phyloP scores from a whole-genome alignment of 2,888 invertebrate species.

The Steromphala cineraria region DNA sequence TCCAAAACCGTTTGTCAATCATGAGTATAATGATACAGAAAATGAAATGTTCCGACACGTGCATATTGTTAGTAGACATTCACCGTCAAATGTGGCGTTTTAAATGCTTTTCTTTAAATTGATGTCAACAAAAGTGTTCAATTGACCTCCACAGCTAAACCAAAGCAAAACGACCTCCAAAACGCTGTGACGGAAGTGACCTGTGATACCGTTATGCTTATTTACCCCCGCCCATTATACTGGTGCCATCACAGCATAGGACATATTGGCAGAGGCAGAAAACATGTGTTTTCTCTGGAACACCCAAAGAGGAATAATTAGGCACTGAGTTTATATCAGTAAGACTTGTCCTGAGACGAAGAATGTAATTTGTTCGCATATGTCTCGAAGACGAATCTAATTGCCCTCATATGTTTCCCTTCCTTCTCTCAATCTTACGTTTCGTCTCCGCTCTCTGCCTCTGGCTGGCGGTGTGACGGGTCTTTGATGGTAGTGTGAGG shows the following conservation, averaged over 20 bases:
- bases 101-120: too few species aligned
- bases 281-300: slow-evolving; percentile 3
- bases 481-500: background rate
- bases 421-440: background rate
- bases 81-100: too few species aligned
- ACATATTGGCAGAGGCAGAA: background rate
- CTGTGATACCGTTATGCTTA: background rate
- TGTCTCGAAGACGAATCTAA: background rate
- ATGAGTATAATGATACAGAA: too few species aligned
- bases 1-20: too few species aligned
- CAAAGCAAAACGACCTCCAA: background rate
- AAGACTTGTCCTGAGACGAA: background rate
- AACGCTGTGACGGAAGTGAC: background rate
- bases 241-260: background rate
- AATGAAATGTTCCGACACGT: too few species aligned
- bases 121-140: too few species aligned
- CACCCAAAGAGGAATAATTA: background rate
- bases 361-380: background rate
- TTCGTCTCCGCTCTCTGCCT: background rate
- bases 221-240: background rate
- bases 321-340: background rate
- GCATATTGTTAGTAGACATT: too few species aligned
- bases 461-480: background rate
- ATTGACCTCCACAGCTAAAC: too few species aligned
- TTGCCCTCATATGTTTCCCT: background rate